Evolutionary conservation across 2,888 invertebrate genomes (phyloP).

Genomic region (Lottia scabra): DNA sequence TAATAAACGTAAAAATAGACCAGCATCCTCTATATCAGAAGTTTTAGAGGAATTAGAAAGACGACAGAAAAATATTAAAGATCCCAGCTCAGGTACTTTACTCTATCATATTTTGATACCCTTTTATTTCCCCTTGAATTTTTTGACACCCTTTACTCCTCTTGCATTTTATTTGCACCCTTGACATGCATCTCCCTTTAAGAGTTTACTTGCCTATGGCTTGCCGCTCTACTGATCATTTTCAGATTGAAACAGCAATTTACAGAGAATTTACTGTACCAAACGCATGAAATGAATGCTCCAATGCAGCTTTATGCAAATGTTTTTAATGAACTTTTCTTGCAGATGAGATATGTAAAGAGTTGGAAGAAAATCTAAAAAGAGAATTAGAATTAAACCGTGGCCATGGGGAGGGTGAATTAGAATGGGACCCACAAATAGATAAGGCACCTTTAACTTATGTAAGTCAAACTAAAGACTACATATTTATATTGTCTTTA

Average conservation of each 20-base stretch:
- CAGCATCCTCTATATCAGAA: conserved; percentile 64
- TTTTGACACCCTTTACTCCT: too few relatives aligned
- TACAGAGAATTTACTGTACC: too few relatives aligned
- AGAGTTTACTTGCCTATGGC: too few relatives aligned
- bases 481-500: too few relatives aligned
- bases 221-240: too few relatives aligned
- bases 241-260: too few relatives aligned
- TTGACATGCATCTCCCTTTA: too few relatives aligned
- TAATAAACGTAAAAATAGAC: conserved; percentile 55
- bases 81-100: background rate
- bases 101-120: background rate
- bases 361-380: background rate
- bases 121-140: too few relatives aligned
- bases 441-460: conserved; percentile 34
- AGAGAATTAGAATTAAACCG: background rate
- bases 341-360: background rate
- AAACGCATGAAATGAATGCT: too few relatives aligned
- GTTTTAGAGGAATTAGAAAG: conserved; percentile 60
- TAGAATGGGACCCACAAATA: conserved; percentile 43
- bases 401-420: conserved; percentile 40
- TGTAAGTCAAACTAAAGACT: background rate
- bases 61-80: conserved; percentile 33
- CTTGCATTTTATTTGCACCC: too few relatives aligned
- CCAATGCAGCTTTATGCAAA: too few relatives aligned
- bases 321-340: background rate